These are phyloP conservation scores for Xerus inauris DNA, from an alignment of 2,113 vertebrate genomes.

Conservation along the genomic window DNA sequence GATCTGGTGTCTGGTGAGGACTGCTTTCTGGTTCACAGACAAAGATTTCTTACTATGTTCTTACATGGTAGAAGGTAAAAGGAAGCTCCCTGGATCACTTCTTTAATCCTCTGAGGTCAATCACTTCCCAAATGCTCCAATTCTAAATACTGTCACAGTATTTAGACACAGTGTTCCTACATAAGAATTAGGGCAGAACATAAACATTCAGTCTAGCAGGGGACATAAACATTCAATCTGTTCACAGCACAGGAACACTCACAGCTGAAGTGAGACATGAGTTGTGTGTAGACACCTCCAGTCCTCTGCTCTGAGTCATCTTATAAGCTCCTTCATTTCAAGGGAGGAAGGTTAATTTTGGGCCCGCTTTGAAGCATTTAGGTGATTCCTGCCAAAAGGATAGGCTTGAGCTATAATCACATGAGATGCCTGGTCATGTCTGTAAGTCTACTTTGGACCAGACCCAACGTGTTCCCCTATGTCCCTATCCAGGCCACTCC, in stretches of 20 bases:
- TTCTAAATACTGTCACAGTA: background rate
- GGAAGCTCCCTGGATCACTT: no score
- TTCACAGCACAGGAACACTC: background rate
- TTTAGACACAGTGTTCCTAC: no score
- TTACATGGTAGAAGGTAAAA: background rate
- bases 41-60: background rate
- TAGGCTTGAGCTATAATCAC: background rate
- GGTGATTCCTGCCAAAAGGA: slow-evolving; percentile 21
- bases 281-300: background rate
- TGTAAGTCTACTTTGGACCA: slow-evolving; percentile 47
- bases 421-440: background rate
- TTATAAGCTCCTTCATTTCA: slow-evolving; percentile 8
- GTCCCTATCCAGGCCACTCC: background rate
- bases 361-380: slow-evolving; percentile 17
- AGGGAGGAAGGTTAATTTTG: slow-evolving; percentile 14
- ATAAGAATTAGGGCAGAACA: background rate
- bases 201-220: background rate
- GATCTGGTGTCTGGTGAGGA: background rate
- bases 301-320: background rate
- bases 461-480: background rate
- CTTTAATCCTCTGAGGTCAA: background rate
- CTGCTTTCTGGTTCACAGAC: background rate
- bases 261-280: background rate
- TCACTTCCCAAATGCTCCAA: background rate
- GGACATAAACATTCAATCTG: background rate